Evolutionary conservation across 2,888 invertebrate species (phyloP), one percentile per base, ranked within the genome.

Genomic region (Kryphioiulus occultus): DNA sequence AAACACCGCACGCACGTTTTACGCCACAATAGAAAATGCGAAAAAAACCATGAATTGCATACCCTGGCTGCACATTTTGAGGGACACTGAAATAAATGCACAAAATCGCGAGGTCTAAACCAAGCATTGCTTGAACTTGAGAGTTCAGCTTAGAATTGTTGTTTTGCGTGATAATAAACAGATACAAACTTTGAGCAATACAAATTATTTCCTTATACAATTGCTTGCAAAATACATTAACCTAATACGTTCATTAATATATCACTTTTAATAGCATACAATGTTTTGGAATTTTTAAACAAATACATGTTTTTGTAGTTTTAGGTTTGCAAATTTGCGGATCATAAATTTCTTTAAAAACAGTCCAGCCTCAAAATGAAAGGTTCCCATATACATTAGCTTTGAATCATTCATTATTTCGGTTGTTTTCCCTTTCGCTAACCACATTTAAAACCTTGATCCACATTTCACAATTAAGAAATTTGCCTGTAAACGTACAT

Each of bases 1-100:
- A 78, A 78, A 78, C 78, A 78, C 30, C 78, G 78, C 78, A 78
- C 78, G 78, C 78, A 78, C 78, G 78, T 17, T 78, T 0, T 17
- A 30, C 15, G 30, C 78, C 15, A 78, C 78, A 78, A 78, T 78
- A 78, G 78, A 30, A n/a, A 78, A 10, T 68, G 68, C 26, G 78
- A 30, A 32, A 17, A 78, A 78, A 7, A 68, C 26, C 30, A 3
- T 26, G 30, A 78, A 78, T 78, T 17, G 78, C 78, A 78, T 78
- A 26, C 30, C 78, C 78, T 32, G 78, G 30, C 78, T 78, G 78
- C 78, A 78, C 30, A 17, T 78, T 78, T 78, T 30, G 12, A 78
- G 15, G 30, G 78, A 26, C 30, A 78, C 30, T 78, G 78, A 32
- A 78, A 68, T 26, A 68, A 68, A 68, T 26, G 26, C 10, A n/a